phyloP scores from a whole-genome alignment of 2,797 vertebrate genomes.

The Huso huso region DNA sequence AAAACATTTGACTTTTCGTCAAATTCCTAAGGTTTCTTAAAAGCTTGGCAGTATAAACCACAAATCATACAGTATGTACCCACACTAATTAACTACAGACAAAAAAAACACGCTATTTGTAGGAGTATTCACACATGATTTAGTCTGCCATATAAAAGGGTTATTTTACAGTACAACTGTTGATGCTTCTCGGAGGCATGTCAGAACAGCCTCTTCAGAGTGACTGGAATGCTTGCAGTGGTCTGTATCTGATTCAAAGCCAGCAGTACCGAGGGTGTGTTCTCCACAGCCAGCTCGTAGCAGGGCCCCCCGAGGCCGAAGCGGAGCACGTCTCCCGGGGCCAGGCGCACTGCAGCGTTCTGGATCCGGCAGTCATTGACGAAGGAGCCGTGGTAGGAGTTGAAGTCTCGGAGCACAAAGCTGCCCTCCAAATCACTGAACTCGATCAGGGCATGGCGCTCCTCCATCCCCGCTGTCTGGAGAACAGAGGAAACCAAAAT shows the following conservation, averaged over 20 bases:
- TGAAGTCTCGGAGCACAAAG: slow-evolving; percentile 63
- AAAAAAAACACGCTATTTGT: too few relatives aligned
- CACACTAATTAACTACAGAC: too few relatives aligned
- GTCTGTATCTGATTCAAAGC: neutral
- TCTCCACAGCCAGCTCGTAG: slow-evolving; percentile 53
- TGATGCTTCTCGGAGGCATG: too few relatives aligned
- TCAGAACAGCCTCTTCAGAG: neutral
- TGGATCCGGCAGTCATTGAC: slow-evolving; percentile 68
- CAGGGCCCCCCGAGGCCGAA: slow-evolving; percentile 46
- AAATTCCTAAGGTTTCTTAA: too few relatives aligned
- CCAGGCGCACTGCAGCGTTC: slow-evolving; percentile 58
- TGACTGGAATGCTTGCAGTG: too few relatives aligned
- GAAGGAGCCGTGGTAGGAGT: slow-evolving; percentile 53
- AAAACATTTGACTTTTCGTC: too few relatives aligned
- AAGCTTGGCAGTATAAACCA: too few relatives aligned
- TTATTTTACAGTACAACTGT: too few relatives aligned
- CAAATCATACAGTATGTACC: too few relatives aligned
- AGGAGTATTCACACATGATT: too few relatives aligned
- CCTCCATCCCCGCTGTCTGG: slow-evolving; percentile 57
- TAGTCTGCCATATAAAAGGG: too few relatives aligned
- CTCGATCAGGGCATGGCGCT: slow-evolving; percentile 56
- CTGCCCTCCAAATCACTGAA: slow-evolving; percentile 36
- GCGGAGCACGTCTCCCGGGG: slow-evolving; percentile 50
- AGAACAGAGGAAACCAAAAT: neutral
- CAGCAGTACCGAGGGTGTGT: slow-evolving; percentile 36